A percentile compares a stretch with the other conserved stretches of the same genome.
phyloP scores from a whole-genome alignment of 2,888 invertebrate genomes.

The Cremastobaeus sp. region DNA sequence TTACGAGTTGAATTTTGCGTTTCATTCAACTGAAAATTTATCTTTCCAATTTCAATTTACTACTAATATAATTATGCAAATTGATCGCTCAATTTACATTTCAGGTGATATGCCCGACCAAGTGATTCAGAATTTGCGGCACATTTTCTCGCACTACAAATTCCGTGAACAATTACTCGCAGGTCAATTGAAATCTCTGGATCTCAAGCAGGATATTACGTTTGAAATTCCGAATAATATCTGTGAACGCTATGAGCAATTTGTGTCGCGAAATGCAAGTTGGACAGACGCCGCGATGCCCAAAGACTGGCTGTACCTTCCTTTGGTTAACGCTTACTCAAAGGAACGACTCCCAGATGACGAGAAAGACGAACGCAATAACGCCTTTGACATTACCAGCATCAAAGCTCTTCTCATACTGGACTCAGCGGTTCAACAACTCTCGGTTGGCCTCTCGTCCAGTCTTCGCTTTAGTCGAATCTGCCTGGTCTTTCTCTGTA shows the following conservation, averaged over 20 bases:
- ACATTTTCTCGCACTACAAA: constrained; percentile 68
- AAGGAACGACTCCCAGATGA: too few species aligned
- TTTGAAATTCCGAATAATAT: constrained; percentile 63
- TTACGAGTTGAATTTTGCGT: too few species aligned
- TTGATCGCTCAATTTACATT: too few species aligned
- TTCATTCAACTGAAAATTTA: too few species aligned
- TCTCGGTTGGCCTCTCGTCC: constrained; percentile 68
- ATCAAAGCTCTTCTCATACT: constrained; percentile 69
- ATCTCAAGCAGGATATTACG: constrained; percentile 25
- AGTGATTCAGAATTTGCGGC: constrained; percentile 67
- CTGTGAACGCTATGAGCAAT: constrained; percentile 67
- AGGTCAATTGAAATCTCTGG: constrained; percentile 63
- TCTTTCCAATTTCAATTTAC: too few species aligned
- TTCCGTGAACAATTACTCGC: constrained; percentile 62
- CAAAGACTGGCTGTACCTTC: constrained; percentile 89
- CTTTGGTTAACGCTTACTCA: constrained; percentile 82
- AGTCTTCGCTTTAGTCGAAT: constrained; percentile 73
- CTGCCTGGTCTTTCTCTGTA: constrained; percentile 72
- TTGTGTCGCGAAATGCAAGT: constrained; percentile 63
- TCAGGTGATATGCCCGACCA: constrained; percentile 64
- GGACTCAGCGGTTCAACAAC: constrained; percentile 70
- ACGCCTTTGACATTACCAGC: constrained; percentile 59
- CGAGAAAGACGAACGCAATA: constrained; percentile 59
- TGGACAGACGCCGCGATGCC: constrained; percentile 85
- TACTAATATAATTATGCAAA: too few species aligned